Conservation (phyloP, 2,113 vertebrate species). For the Pomatorhinus ruficollis region DNA sequence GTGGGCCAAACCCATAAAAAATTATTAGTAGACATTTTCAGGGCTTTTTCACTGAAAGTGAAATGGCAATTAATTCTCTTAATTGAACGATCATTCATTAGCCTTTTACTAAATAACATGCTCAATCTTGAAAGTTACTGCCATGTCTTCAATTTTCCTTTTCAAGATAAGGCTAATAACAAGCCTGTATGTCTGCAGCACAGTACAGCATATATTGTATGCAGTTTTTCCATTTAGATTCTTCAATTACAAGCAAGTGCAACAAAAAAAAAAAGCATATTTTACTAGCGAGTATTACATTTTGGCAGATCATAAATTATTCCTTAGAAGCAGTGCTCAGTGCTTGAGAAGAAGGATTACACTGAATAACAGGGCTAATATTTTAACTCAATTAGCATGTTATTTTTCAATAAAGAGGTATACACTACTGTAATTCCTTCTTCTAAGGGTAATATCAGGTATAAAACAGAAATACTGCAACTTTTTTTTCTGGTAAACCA, state of each 20-base stretch:
- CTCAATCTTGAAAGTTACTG: conserved; percentile 16
- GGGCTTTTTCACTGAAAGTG: not conserved
- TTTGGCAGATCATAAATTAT: conserved; percentile 11
- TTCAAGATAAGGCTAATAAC: not conserved
- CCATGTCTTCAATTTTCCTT: conserved; percentile 11
- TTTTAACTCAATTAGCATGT: conserved; percentile 23
- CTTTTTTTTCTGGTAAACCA: not conserved
- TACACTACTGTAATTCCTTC: not conserved
- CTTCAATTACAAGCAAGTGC: not conserved
- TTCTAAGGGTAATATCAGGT: not conserved
- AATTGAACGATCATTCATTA: conserved; percentile 14
- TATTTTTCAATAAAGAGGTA: conserved; percentile 10
- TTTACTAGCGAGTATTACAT: not conserved
- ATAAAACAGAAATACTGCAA: not conserved
- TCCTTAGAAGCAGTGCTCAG: not conserved
- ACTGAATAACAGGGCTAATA: not conserved
- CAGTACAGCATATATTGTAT: not conserved
- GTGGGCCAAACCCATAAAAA: not conserved
- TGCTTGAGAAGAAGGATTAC: conserved; percentile 11
- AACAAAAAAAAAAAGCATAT: not conserved
- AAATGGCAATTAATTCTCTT: conserved; percentile 26
- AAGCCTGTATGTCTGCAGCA: not conserved
- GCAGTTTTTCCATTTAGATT: not conserved
- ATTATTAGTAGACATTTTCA: not conserved
- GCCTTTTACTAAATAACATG: conserved; percentile 17